Conservation (phyloP, 1,140 invertebrate species). For the Rhysida immarginata region DNA sequence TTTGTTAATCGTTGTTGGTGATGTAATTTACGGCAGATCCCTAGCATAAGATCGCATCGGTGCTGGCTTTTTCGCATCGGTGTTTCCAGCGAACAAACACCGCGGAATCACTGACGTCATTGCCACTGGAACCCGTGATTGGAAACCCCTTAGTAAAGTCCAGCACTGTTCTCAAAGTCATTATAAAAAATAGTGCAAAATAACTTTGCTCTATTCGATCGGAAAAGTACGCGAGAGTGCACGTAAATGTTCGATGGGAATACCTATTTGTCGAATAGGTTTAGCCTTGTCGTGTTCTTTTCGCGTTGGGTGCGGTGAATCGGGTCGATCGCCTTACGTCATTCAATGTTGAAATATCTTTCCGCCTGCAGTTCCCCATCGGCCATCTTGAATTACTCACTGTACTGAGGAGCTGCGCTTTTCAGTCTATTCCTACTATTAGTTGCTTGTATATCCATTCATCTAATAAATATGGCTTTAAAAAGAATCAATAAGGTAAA, state of each 20-base stretch:
- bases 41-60: too few relatives aligned
- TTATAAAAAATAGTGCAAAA: background rate
- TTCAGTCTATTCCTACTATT: background rate
- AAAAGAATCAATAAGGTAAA: conserved; percentile 94
- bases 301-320: background rate
- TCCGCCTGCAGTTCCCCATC: background rate
- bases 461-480: conserved; percentile 56
- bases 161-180: background rate
- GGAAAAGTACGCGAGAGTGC: background rate
- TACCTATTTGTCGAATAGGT: background rate
- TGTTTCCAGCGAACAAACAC: too few relatives aligned
- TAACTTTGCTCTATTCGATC: background rate
- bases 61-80: too few relatives aligned
- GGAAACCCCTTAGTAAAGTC: background rate
- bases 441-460: conserved; percentile 2
- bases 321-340: background rate
- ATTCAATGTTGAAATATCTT: background rate
- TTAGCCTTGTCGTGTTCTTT: background rate
- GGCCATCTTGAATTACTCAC: conserved; percentile 4
- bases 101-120: too few relatives aligned
- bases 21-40: too few relatives aligned
- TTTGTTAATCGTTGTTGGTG: too few relatives aligned
- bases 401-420: background rate
- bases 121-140: background rate
- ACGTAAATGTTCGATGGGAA: background rate